phyloP scores from a whole-genome alignment of 2,113 vertebrate species.

The Apodemus sylvaticus region DNA sequence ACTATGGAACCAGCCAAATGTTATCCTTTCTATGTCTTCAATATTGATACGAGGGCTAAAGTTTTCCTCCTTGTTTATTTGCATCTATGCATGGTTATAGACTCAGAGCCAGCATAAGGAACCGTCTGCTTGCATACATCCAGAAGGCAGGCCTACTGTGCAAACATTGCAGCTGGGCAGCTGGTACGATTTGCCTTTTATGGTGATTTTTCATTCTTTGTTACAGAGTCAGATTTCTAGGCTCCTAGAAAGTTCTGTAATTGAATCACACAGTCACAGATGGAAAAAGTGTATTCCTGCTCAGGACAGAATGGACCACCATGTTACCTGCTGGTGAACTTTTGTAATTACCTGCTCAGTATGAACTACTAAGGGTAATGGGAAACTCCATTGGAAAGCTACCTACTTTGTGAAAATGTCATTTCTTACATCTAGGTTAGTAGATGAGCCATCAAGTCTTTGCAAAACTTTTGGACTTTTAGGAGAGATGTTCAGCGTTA shows the following conservation, averaged over 20 bases:
- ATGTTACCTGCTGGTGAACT: slow-evolving; percentile 72
- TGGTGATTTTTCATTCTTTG: slow-evolving; percentile 55
- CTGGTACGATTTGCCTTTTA: slow-evolving; percentile 46
- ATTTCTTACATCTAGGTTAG: slow-evolving; percentile 71
- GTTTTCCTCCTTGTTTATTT: slow-evolving; percentile 49
- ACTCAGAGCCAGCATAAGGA: slow-evolving; percentile 52
- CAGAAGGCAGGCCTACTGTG: slow-evolving; percentile 52
- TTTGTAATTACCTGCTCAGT: slow-evolving; percentile 45
- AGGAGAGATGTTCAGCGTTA: background rate
- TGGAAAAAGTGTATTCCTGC: slow-evolving; percentile 59
- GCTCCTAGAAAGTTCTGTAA: slow-evolving; percentile 47
- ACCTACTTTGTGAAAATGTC: slow-evolving; percentile 75
- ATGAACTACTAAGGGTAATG: background rate
- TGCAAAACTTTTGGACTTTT: background rate
- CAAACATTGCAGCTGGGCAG: slow-evolving; percentile 46
- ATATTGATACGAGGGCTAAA: slow-evolving; percentile 57
- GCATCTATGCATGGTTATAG: background rate
- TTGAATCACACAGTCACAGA: slow-evolving; percentile 64
- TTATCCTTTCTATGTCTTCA: slow-evolving; percentile 66
- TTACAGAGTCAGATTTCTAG: slow-evolving; percentile 48
- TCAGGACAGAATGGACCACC: slow-evolving; percentile 66
- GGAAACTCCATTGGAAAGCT: slow-evolving; percentile 52
- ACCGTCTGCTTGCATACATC: background rate
- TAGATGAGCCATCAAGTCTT: background rate
- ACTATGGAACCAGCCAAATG: slow-evolving; percentile 47